Percentiles rank a stretch among this genome's conserved stretches.
Evolutionary conservation across 2,888 invertebrate species (phyloP).

Genomic region (Glaucopsyche alexis): DNA sequence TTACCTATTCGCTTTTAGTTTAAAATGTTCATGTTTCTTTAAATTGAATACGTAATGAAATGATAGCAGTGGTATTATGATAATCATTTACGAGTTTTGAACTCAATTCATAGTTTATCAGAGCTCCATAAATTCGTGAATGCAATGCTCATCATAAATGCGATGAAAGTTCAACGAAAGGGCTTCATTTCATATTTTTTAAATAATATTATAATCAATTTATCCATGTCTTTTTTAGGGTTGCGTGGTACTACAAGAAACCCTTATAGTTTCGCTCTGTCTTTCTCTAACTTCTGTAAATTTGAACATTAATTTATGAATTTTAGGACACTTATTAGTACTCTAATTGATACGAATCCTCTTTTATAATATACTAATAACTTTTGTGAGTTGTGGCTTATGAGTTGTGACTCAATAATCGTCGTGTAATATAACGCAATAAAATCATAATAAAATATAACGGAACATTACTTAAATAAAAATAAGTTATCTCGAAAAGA

Average conservation of each 20-base stretch:
- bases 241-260: too few species aligned
- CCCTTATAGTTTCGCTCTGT: too few species aligned
- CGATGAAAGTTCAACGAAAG: background rate
- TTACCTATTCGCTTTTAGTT: background rate
- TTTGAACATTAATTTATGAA: too few species aligned
- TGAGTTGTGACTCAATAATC: too few species aligned
- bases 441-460: constrained; percentile 4
- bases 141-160: background rate
- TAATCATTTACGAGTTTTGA: constrained; percentile 67
- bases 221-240: background rate
- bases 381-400: too few species aligned
- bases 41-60: background rate
- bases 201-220: background rate
- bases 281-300: too few species aligned
- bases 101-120: constrained; percentile 48
- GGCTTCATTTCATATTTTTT: background rate
- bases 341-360: too few species aligned
- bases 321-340: too few species aligned
- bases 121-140: background rate
- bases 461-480: background rate
- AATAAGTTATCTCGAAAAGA: constrained; percentile 2
- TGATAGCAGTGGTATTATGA: constrained; percentile 54
- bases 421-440: background rate
- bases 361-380: too few species aligned
- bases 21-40: background rate